These are phyloP conservation scores for Falco novaeseelandiae DNA, from an alignment of 2,797 vertebrate genomes.

Conservation along the genomic window DNA sequence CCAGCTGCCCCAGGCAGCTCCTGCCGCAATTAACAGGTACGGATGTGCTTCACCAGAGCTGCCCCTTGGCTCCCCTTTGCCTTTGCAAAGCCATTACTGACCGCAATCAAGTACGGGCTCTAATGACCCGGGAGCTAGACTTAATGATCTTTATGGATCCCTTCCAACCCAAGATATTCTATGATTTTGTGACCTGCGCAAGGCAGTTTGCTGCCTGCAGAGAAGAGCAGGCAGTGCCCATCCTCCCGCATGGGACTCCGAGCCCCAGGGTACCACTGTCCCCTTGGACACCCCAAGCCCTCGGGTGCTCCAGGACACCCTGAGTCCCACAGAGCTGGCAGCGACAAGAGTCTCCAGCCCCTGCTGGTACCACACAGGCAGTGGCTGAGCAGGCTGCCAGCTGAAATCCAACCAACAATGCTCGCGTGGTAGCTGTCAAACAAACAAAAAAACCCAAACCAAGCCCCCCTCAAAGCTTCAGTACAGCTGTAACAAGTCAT, in stretches of 20 bases:
- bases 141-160: background rate
- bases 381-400: background rate
- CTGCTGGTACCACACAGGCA: background rate
- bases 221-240: background rate
- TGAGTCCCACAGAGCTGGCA: background rate
- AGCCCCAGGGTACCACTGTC: background rate
- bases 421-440: background rate
- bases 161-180: background rate
- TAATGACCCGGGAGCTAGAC: background rate
- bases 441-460: background rate
- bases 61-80: accelerated
- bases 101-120: background rate
- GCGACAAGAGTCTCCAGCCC: background rate
- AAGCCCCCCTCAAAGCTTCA: background rate
- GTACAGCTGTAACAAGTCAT: background rate
- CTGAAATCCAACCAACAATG: background rate
- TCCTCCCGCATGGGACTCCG: background rate
- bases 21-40: accelerated
- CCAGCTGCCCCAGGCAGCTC: accelerated
- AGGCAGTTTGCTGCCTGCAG: background rate
- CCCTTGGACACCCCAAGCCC: background rate
- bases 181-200: background rate
- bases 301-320: background rate
- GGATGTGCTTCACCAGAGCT: background rate
- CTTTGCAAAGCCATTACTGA: background rate